Base-by-base conservation (phyloP, 2,797 vertebrate genomes). In the Lates japonicus region DNA sequence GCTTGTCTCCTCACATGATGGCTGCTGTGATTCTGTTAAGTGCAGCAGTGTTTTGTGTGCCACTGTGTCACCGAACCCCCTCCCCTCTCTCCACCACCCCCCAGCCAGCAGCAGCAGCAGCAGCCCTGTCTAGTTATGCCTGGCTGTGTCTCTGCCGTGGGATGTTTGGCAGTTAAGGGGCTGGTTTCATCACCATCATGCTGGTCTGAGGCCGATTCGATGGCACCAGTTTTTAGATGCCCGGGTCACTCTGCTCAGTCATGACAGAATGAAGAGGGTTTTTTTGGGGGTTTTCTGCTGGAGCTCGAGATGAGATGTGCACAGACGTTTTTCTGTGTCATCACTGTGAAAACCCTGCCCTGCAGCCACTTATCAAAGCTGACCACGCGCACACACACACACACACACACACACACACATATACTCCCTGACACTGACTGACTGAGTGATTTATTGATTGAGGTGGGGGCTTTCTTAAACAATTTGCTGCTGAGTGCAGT, bases 381-480 rank as follows among this genome's bases (percentile, higher is more conserved):
- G 31, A 82, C 74, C 22, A 41, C 64, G 25, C 48, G 39, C 16
- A 42, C 22, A 20, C 69, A 52, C 41, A n/a, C n/a, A 52, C 52
- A 74, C 22, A 62, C 66, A 35, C 51, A 51, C 22, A 41, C 35
- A 46, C 51, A 48, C 83, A 67, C 79, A 59, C 65, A 19, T 70
- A 55, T 61, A 25, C 82, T 13, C 77, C 8, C 66, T 3, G 55
- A 82, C 77, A 57, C 70, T 64, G 77, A 84, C 73, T 80, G 86
- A 87, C 63, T 72, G 82, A 81, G 80, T 87, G 91, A 90, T 88
- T 89, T 83, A 90, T 89, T 67, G 90, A 91, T 88, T 25, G 76
- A 81, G 86, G 79, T 55, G 80, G 76, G 76, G 52, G 76, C 78
- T 80, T 87, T 85, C 79, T 88, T 80, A 85, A 88, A 86, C 86